phyloP scores from a whole-genome alignment of 2,888 invertebrate species.

The Megastigmus dorsalis region DNA sequence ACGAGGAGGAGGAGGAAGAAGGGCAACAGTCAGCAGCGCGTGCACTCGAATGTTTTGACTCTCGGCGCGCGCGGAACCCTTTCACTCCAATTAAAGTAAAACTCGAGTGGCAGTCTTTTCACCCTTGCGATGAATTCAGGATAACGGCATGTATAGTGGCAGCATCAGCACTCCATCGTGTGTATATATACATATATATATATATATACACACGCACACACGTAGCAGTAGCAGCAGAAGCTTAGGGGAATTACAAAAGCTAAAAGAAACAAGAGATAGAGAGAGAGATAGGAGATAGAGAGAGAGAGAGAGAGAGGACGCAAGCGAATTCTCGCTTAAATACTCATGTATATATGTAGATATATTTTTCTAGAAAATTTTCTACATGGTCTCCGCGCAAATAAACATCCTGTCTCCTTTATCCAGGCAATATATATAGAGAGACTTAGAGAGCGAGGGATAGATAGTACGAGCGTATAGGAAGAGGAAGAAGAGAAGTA shows the following conservation, averaged over 20 bases:
- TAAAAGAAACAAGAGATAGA: not conserved
- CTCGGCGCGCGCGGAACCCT: constrained; percentile 19
- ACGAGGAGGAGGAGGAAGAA: not conserved
- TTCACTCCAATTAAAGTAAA: constrained; percentile 43
- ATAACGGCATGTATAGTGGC: constrained; percentile 1
- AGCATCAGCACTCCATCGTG: not conserved
- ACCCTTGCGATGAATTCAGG: constrained; percentile 7
- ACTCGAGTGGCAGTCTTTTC: constrained; percentile 8
- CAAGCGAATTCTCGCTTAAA: too few species aligned
- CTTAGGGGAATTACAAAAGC: too few species aligned
- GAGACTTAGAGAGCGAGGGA: too few species aligned
- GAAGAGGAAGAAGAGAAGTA: not conserved
- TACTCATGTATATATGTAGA: too few species aligned
- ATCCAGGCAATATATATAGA: not conserved
- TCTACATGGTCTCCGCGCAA: not conserved
- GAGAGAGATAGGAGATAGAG: not conserved
- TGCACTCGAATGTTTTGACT: constrained; percentile 38
- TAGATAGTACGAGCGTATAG: not conserved
- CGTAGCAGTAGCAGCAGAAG: too few species aligned
- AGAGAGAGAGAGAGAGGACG: not conserved
- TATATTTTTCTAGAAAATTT: constrained; percentile 14
- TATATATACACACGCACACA: too few species aligned
- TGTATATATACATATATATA: too few species aligned
- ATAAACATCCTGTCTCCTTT: constrained; percentile 22
- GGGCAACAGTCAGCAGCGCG: too few species aligned